Evolutionary conservation across 2,888 invertebrate species (phyloP).

Genomic region (Xestia sexstrigata): DNA sequence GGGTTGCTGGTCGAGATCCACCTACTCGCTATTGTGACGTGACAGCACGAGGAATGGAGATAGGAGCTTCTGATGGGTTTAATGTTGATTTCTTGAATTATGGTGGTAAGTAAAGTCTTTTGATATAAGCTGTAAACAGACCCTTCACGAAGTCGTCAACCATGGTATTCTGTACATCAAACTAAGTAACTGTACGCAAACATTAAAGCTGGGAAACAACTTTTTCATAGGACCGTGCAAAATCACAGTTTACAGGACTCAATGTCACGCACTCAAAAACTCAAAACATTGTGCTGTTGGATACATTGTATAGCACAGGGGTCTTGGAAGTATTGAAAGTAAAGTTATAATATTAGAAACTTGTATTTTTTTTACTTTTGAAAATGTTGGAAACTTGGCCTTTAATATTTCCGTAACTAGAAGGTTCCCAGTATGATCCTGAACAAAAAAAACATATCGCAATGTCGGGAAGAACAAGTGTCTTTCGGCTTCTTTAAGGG

Average conservation of each 20-base stretch:
- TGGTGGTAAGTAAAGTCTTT: neutral
- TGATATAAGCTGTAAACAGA: neutral
- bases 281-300: neutral
- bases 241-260: neutral
- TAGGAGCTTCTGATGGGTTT: neutral
- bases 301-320: neutral
- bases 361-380: neutral
- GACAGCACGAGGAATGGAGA: slow-evolving; percentile 6
- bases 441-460: neutral
- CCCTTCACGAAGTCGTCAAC: neutral
- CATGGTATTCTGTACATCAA: neutral
- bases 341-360: no score
- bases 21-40: slow-evolving; percentile 5
- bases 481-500: neutral
- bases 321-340: neutral
- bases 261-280: neutral
- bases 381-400: neutral
- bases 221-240: neutral
- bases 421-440: neutral
- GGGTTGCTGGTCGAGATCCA: neutral
- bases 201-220: neutral
- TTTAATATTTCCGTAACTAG: neutral
- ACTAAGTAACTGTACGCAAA: neutral
- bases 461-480: neutral
- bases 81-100: neutral